Conservation (phyloP, 2,113 vertebrate genomes). For the Muntiacus muntjak region DNA sequence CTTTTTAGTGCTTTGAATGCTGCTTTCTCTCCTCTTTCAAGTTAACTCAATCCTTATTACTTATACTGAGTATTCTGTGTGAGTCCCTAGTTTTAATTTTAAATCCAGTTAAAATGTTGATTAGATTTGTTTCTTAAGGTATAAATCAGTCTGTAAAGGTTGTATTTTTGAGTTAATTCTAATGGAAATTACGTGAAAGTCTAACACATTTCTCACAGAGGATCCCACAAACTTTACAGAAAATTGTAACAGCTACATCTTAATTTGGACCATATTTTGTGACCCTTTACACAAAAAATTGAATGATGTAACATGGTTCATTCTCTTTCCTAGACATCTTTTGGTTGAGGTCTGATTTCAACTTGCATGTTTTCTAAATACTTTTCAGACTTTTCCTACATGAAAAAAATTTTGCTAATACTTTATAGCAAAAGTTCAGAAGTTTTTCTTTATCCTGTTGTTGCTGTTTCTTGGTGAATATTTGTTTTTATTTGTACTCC, state of each 20-base stretch:
- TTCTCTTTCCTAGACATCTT: neutral
- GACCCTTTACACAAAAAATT: neutral
- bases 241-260: neutral
- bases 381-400: neutral
- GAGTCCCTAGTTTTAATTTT: neutral
- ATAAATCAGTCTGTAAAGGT: neutral
- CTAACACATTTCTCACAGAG: neutral
- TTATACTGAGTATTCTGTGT: neutral
- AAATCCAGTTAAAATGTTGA: conserved; percentile 2
- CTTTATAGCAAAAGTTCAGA: neutral
- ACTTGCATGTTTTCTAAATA: neutral
- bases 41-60: neutral
- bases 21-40: neutral
- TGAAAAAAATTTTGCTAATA: conserved; percentile 31
- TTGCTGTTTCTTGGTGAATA: conserved; percentile 13
- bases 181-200: neutral
- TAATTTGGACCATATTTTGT: neutral
- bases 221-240: neutral
- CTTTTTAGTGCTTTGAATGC: neutral
- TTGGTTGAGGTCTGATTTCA: conserved; percentile 35
- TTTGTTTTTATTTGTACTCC: neutral
- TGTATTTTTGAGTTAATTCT: conserved; percentile 24
- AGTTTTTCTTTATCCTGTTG: neutral
- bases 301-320: neutral
- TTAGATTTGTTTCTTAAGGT: conserved; percentile 20